Evolutionary conservation across 2,797 vertebrate genomes (phyloP).

Genomic region (Amblyopsis hoosieri): DNA sequence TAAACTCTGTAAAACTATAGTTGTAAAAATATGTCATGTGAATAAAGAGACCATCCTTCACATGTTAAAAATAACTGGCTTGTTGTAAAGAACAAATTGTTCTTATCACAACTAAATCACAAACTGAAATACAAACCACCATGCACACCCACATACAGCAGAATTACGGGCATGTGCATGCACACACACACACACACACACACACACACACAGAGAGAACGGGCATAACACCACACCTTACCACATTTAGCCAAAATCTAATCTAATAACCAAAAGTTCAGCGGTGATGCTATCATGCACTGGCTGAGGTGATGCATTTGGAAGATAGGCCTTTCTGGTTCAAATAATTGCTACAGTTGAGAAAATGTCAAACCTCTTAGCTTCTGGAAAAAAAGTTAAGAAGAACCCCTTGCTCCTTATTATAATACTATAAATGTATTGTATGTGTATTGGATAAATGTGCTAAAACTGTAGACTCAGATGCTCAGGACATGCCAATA

Average conservation of each 20-base stretch:
- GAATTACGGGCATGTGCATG: background rate
- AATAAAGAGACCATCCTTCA: background rate
- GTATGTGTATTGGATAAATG: no score
- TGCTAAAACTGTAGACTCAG: no score
- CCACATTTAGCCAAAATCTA: conserved; percentile 41
- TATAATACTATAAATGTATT: no score
- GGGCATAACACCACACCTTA: conserved; percentile 33
- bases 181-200: conserved; percentile 6
- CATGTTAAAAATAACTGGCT: conserved; percentile 1
- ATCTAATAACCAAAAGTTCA: conserved; percentile 61
- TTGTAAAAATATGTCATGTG: background rate
- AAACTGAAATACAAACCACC: conserved; percentile 7
- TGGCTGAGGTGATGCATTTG: conserved; percentile 64
- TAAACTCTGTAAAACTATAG: no score
- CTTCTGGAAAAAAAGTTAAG: background rate
- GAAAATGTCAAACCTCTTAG: conserved; percentile 21
- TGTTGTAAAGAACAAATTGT: conserved; percentile 13
- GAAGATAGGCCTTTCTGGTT: conserved; percentile 44
- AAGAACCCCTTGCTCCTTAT: no score
- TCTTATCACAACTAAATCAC: conserved; percentile 7
- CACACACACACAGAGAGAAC: conserved; percentile 24
- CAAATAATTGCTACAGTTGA: conserved; percentile 43
- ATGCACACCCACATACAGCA: background rate
- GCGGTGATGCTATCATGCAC: conserved; percentile 47
- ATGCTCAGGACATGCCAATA: no score